Conservation (phyloP, 2,888 invertebrate genomes). For the Phengaris arion region DNA sequence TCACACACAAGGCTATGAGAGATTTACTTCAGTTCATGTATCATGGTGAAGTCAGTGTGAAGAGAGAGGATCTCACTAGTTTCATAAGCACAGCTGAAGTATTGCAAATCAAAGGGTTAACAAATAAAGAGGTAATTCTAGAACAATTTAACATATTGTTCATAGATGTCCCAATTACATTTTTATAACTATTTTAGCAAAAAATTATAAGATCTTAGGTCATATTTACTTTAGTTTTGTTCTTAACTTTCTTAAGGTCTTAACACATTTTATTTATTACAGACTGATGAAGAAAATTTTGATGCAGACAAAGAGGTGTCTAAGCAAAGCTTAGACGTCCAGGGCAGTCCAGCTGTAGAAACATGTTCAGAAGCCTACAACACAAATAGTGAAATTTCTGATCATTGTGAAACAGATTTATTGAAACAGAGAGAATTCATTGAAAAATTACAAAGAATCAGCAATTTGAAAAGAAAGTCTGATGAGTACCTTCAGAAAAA, state of each 20-base stretch:
- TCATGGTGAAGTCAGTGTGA: constrained; percentile 86
- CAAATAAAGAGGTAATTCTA: constrained; percentile 73
- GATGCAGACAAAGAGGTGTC: constrained; percentile 60
- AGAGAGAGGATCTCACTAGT: constrained; percentile 84
- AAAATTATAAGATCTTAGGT: no score
- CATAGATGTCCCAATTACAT: no score
- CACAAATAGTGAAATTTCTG: constrained; percentile 50
- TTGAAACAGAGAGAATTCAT: constrained; percentile 68
- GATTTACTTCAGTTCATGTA: constrained; percentile 88
- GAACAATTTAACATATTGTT: not conserved
- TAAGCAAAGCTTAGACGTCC: constrained; percentile 54
- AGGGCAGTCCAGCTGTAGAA: constrained; percentile 58
- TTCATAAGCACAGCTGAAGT: constrained; percentile 86
- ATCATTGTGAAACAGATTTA: constrained; percentile 57
- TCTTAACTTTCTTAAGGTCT: no score
- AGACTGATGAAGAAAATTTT: constrained; percentile 69
- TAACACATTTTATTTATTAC: not conserved
- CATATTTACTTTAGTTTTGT: no score
- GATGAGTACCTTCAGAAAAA: constrained; percentile 70
- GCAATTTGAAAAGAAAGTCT: constrained; percentile 71
- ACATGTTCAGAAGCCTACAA: constrained; percentile 61
- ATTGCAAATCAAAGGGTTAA: constrained; percentile 86
- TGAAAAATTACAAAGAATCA: constrained; percentile 69
- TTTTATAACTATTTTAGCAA: no score
- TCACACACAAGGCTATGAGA: constrained; percentile 84